These are phyloP conservation scores for Triops longicaudatus DNA, from an alignment of 1,140 invertebrate species.

Conservation along the genomic window DNA sequence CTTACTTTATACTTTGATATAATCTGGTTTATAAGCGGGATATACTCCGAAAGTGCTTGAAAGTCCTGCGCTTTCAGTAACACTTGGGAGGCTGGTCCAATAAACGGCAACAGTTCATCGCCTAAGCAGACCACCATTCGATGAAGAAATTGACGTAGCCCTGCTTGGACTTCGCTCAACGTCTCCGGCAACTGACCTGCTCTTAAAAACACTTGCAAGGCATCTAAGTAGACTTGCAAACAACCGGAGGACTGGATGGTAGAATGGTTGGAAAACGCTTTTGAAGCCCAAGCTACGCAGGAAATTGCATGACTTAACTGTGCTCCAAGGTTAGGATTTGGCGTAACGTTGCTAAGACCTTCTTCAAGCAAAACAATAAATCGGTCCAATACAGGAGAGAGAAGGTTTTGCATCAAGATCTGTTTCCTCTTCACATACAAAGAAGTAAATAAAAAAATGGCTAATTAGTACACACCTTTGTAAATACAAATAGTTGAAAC, in stretches of 20 bases:
- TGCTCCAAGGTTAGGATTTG: conserved; percentile 39
- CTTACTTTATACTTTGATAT: conserved; percentile 51
- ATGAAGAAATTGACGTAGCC: conserved; percentile 50
- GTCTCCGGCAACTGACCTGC: conserved; percentile 38
- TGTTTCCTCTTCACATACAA: conserved; percentile 13
- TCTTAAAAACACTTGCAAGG: conserved; percentile 46
- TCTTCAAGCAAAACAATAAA: conserved; percentile 32
- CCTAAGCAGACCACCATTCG: conserved; percentile 53
- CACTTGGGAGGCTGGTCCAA: conserved; percentile 45
- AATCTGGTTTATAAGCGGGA: conserved; percentile 52
- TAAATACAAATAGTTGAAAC: too few species aligned
- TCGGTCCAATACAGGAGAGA: conserved; percentile 33
- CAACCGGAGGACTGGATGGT: conserved; percentile 48
- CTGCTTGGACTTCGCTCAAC: conserved; percentile 30
- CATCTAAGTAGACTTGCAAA: conserved; percentile 44
- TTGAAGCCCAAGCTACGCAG: conserved; percentile 48
- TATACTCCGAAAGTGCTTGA: conserved; percentile 47
- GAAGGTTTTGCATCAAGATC: conserved; percentile 30
- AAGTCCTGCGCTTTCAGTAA: conserved; percentile 45
- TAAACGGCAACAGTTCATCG: conserved; percentile 47
- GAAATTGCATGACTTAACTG: conserved; percentile 46
- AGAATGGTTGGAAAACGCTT: conserved; percentile 49
- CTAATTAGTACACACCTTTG: not conserved
- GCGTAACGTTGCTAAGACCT: conserved; percentile 42
- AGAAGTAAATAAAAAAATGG: not conserved